Evolutionary conservation across 92 coral and sea anemone species (phyloP).

Genomic region (Porites divaricata): DNA sequence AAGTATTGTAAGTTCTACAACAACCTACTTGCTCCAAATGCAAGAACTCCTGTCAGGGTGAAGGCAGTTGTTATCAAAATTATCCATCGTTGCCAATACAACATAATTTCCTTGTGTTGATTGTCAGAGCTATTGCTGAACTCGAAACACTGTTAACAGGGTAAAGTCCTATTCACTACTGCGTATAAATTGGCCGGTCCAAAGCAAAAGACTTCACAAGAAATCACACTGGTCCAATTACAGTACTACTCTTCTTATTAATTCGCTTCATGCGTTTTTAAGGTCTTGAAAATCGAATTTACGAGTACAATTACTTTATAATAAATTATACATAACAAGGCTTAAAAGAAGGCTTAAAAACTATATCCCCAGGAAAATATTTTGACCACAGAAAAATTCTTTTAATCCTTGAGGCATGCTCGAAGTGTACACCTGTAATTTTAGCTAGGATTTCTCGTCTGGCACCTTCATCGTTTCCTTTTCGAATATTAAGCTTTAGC

Average conservation of each 20-base stretch:
- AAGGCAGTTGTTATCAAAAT: neutral
- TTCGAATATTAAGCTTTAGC: neutral
- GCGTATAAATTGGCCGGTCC: neutral
- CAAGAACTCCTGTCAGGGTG: neutral
- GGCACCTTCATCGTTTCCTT: neutral
- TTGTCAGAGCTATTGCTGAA: neutral
- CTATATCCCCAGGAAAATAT: neutral
- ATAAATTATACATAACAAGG: constrained; percentile 36
- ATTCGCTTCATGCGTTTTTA: constrained; percentile 6
- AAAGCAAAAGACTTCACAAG: neutral
- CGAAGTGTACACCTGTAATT: neutral
- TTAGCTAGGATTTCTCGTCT: too few species aligned
- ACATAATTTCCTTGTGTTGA: neutral
- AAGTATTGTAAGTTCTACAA: neutral
- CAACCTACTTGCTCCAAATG: constrained; percentile 10
- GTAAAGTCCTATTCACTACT: neutral
- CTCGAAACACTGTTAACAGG: too few species aligned
- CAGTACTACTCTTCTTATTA: neutral
- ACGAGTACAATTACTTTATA: constrained; percentile 10
- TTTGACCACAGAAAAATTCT: neutral
- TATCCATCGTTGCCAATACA: constrained; percentile 9
- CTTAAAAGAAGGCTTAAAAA: neutral
- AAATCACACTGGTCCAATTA: neutral
- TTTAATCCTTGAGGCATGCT: neutral
- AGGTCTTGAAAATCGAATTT: constrained; percentile 9